Base-by-base conservation (phyloP, 2,888 invertebrate species). In the Tetranychus truncatus region DNA sequence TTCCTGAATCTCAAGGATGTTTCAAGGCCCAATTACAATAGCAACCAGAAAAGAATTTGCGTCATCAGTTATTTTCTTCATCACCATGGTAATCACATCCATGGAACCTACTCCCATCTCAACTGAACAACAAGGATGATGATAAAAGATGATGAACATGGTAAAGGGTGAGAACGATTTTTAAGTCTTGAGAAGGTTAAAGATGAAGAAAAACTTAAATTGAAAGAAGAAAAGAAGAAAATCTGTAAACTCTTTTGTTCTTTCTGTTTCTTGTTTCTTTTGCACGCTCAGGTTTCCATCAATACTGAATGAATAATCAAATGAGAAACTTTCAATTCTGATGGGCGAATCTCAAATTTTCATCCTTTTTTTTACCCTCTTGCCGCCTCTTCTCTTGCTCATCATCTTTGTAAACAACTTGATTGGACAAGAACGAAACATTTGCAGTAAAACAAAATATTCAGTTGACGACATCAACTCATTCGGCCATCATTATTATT, bases 111-210 rank as follows among this genome's bases (percentile, higher is more conserved):
- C 71, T 34, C 71, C 24, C 71, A 71, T 44, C 24, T 78, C 74
- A 24, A 73, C 75, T n/a, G 78, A 75, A 81, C 83, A 44, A 81
- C 83, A 45, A 84, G 9, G 6, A 55, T 5, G 55, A 55, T 55
- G 55, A 55, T 55, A 55, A 6, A 55, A 15, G 11, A 55, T 55
- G 55, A 55, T 55, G 55, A 55, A 55, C 9, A 15, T 15, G 55
- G 83, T 80, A 7, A 84, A 84, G 71, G 77, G 81, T 78, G 34
- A 34, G 34, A 34, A 34, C 34, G 3, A 34, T 34, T 5, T 34
- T 34, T 34, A 4, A 34, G 34, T 34, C 34, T 55, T 55, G 55
- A 55, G 15, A 55, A 15, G 9, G 46, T 15, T 11, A 46, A 46
- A 15, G 46, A 1, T 11, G 46, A 55, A 15, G 55, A 55, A 55